phyloP scores from a whole-genome alignment of 2,797 vertebrate genomes.

The Gambusia yucatana region DNA sequence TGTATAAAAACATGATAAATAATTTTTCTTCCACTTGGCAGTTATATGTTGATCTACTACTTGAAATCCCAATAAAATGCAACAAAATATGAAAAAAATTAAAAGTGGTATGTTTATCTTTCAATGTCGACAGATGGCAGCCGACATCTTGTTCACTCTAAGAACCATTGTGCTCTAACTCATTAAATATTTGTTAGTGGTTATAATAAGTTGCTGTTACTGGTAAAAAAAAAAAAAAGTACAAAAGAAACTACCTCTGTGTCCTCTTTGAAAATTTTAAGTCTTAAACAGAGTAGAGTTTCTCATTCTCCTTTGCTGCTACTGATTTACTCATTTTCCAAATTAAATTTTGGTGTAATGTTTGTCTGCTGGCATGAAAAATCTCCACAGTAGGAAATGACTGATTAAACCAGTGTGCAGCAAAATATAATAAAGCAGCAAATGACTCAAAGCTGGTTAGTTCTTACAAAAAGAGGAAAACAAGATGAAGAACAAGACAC shows the following conservation, averaged over 20 bases:
- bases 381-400: constrained; percentile 38
- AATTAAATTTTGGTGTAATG: constrained; percentile 27
- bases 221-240: background rate
- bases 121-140: background rate
- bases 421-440: constrained; percentile 2
- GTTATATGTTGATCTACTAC: background rate
- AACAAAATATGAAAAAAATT: background rate
- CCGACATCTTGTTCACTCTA: background rate
- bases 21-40: background rate
- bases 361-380: constrained; percentile 29
- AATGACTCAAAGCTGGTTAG: constrained; percentile 6
- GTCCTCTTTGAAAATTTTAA: background rate
- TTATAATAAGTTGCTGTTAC: background rate
- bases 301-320: background rate
- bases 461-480: background rate
- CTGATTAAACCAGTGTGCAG: constrained; percentile 22
- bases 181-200: background rate
- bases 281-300: background rate
- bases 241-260: background rate
- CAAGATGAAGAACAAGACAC: background rate
- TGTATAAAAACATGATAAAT: background rate
- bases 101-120: background rate
- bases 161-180: background rate
- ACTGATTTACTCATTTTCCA: constrained; percentile 5
- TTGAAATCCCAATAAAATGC: background rate